Evolutionary conservation across 2,888 invertebrate species (phyloP).

Genomic region (Melikaiella ostensackeni): DNA sequence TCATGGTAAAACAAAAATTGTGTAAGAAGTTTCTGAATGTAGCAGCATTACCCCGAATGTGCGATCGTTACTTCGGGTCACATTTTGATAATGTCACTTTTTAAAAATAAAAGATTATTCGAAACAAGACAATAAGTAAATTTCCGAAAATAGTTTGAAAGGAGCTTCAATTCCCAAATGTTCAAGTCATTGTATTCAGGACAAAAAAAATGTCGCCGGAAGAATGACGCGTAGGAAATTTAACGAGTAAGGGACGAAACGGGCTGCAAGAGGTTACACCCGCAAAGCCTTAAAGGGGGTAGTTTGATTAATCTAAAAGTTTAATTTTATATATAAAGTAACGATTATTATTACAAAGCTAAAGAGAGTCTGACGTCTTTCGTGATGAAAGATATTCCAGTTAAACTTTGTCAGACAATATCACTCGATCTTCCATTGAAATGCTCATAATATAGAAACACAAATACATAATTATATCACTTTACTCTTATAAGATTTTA

Average conservation of each 20-base stretch:
- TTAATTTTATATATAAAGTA: background rate
- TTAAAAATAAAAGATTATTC: too few species aligned
- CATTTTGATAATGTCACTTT: too few species aligned
- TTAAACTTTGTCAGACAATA: background rate
- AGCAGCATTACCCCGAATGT: too few species aligned
- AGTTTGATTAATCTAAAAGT: slow-evolving; percentile 7
- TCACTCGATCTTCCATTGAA: background rate
- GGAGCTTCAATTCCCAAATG: background rate
- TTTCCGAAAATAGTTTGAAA: background rate
- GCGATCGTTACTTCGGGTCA: too few species aligned
- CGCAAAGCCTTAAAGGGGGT: background rate
- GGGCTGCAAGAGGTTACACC: slow-evolving; percentile 8
- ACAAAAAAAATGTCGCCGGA: slow-evolving; percentile 33
- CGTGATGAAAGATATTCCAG: background rate
- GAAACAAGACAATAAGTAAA: background rate
- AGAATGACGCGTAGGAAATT: slow-evolving; percentile 31
- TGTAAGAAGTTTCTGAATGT: too few species aligned
- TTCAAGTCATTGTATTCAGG: background rate
- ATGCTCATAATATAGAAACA: background rate
- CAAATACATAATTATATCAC: background rate
- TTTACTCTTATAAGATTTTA: too few species aligned
- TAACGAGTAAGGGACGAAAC: background rate
- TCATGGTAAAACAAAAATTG: too few species aligned
- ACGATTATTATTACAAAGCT: background rate
- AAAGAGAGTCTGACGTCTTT: background rate